Evolutionary conservation across 1,140 invertebrate species (phyloP), one percentile per base, ranked within the genome.

Genomic region (Neuroterus valhalla): DNA sequence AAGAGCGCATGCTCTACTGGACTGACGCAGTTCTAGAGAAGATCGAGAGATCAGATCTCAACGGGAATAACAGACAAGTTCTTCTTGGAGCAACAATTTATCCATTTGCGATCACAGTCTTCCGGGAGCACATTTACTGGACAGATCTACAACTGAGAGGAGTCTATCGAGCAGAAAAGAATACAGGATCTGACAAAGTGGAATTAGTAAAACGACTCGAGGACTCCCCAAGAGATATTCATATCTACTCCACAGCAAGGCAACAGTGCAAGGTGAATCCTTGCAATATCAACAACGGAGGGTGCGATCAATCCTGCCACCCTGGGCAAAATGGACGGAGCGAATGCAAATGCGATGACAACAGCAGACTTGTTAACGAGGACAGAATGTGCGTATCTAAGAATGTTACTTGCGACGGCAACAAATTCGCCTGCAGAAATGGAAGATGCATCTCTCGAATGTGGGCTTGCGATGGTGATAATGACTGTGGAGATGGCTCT

Each of bases 21-120:
- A 98, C 98, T 0, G 98, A 99, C 89, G 98, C 98, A 0, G 96
- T 98, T 0, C 91, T 96, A 43, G 98, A 99, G 86, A 99, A 99
- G 88, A 99, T 99, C 77, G 98, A 99, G 91, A 90, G 97, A 19
- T 96, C 96, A 0, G 94, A 96, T 86, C 87, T 99, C 5, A 94
- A 99, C 86, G 98, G 98, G 3, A 93, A 91, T 15, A 93, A 93
- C 45, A 86, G 94, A 6, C 93, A 96, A 89, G 91, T 96, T 3
- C 87, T 98, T 0, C 93, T 98, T 55, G 93, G 94, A 0, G 96
- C 97, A 0, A 98, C 97, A 0, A 98, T 98, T 74, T 98, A 99
- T 92, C 98, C 98, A 8, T 99, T 98, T 87, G 97, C 97, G 0
- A 96, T 99, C 14, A 98, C 97, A 0, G 95, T 99, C 0, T 96